Evolutionary conservation across 2,113 vertebrate species (phyloP), one percentile per base, ranked within the genome.

Genomic region (Catharus fuscescens): DNA sequence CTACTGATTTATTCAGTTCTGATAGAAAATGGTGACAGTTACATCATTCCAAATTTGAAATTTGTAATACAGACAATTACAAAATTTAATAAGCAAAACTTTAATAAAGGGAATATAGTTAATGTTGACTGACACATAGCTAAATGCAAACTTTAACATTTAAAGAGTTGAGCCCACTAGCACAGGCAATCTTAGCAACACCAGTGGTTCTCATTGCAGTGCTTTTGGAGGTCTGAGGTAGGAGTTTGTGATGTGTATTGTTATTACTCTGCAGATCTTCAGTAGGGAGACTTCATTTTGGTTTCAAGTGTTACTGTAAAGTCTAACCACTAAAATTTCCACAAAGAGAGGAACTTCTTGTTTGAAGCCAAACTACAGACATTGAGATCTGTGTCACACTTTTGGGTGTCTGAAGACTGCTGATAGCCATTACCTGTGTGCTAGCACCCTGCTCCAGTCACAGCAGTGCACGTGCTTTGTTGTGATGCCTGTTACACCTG

Each of bases 401-500:
- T 53, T 64, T 36, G 16, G 6, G 4, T 56, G 20, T 6, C 26
- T 60, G 19, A 44, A 62, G 59, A n/a, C 29, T 7, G 9, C 25
- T 24, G 9, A 12, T 32, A 40, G 38, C n/a, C 38, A 4, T 66
- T 73, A 50, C 5, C 8, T 23, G 9, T 16, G 36, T 69, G n/a
- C 10, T 54, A 47, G 17, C 36, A 52, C 8, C 6, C 59, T 72
- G 32, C 47, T 60, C 9, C 40, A 3, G n/a, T 71, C 11, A 16
- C 14, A 17, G 21, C 1, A 3, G 9, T 57, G 56, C 42, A 34
- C 12, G 11, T 4, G 1, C 31, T 73, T 47, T 38, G 18, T 61
- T 42, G 31, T 1, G 25, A 44, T 8, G 2, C 53, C 48, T 50
- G 48, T 42, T 20, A 13, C 10, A 59, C 0, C 1, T 31, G 6